Evolutionary conservation across 1,140 invertebrate genomes (phyloP), one percentile per base, ranked within the genome.

Genomic region (Holcopasites calliopsidis): DNA sequence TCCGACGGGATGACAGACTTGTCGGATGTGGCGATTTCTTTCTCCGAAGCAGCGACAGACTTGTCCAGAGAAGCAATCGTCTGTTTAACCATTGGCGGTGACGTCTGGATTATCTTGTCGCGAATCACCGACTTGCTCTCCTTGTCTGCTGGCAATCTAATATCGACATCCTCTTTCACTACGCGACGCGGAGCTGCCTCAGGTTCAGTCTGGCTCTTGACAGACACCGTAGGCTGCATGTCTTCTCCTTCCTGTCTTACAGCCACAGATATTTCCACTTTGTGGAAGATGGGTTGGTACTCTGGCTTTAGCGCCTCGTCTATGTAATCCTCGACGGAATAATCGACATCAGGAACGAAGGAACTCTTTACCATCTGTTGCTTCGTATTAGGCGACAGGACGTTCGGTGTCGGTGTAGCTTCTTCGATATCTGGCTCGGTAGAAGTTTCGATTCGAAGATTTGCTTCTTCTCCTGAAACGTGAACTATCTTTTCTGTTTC

Each of bases 141-240:
- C 6, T 72, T 84, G 11, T 87, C 84, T 3, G 82, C 70, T 11
- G 90, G 89, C 7, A 91, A 47, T 57, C 64, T 83, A 28, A 90
- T 91, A 18, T 88, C 85, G 23, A 91, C 83, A n/a, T 90, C 86
- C 64, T 91, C 87, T 47, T 86, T 86, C 5, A 86, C 82, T 23
- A 90, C 80, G 23, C 83, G 84, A 64, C 87, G 85, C n/a, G 73
- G 66, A 40, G 71, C 77, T 16, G 71, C 23, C 84, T 76, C 35
- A 78, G 77, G 57, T 69, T 89, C 85, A 21, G 84, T 72, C 72
- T 87, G 85, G 38, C 89, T 89, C 69, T 83, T 85, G 1, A 90
- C 83, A 0, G 80, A 87, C 33, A 90, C 87, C 13, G 78, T 79
- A 0, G 88, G 81, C 42, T 79, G 77, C 8, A 74, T 71, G 16